Evolutionary conservation across 2,888 invertebrate species (phyloP), one percentile per base, ranked within the genome.

Genomic region (Oligia strigilis): DNA sequence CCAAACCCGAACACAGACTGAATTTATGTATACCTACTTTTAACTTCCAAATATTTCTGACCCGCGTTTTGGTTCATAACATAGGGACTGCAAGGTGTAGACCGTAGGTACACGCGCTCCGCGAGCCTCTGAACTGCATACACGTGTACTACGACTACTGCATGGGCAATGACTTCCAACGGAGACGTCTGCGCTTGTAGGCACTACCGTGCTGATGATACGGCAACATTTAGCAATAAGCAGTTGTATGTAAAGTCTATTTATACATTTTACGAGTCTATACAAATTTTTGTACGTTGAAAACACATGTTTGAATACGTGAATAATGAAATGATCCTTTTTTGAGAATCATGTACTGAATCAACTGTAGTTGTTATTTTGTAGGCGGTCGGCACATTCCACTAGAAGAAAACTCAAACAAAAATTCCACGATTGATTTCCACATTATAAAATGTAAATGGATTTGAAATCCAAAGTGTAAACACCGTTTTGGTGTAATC

Each of bases 351-450:
- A 95, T 96, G 96, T 96, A 96, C 95, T 96, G 95, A 96, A 93
- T 94, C 94, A 96, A 95, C 92, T 92, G 95, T 97, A 96, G 96
- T 94, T 93, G 95, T 96, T 96, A 95, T 95, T 95, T 95, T 95
- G 94, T 96, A 96, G 97, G 96, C 96, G 96, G 96, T 96, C 96
- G 96, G 96, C 96, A 97, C 97, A 97, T 97, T 97, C 97, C 97
- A 96, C 94, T 96, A 96, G 95, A 94, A 77, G 95, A 94, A 81
- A 93, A 95, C 95, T 95, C 94, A 93, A 93, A 94, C 93, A 91
- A 95, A 95, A 95, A 96, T 95, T 96, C 95, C 96, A 96, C 94
- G 93, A 95, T 97, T 96, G 93, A 96, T 97, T 97, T 96, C 95
- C 95, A 96, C 95, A 95, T 95, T 95, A 95, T 94, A 90, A 95